A percentile compares a stretch with the other conserved stretches of the same genome.
Evolutionary conservation across 2,888 invertebrate species (phyloP).

Genomic region (Papilio gigon): DNA sequence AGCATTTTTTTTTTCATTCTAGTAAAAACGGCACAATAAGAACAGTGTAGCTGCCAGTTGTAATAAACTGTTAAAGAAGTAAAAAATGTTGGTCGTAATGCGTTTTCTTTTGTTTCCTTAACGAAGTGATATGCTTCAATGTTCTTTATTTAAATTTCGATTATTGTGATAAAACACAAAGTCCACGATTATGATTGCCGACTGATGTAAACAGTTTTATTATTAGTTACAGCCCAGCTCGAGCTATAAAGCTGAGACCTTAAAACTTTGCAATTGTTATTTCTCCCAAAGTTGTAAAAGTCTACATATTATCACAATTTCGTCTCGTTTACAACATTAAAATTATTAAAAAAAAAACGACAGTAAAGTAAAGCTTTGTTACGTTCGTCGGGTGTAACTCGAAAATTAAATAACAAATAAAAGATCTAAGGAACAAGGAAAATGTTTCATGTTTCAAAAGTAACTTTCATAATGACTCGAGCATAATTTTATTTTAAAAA

Average conservation of each 20-base stretch:
- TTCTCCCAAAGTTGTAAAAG: background rate
- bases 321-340: background rate
- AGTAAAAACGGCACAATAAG: too few relatives aligned
- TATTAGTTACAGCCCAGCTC: slow-evolving; percentile 1
- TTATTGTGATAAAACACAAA: background rate
- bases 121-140: too few relatives aligned
- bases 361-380: slow-evolving; percentile 14
- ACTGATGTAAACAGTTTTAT: background rate
- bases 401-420: slow-evolving; percentile 12
- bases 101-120: too few relatives aligned
- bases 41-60: too few relatives aligned
- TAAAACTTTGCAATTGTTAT: slow-evolving; percentile 9
- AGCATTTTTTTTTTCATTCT: too few relatives aligned
- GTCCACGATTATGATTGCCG: background rate
- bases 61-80: too few relatives aligned
- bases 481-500: background rate
- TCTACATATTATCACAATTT: slow-evolving; percentile 4
- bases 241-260: slow-evolving; percentile 9
- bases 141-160: too few relatives aligned
- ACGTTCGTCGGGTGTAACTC: background rate
- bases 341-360: background rate
- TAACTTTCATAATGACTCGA: background rate
- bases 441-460: background rate
- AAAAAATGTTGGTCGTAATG: too few relatives aligned
- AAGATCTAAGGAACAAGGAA: slow-evolving; percentile 19